phyloP scores from a whole-genome alignment of 2,113 vertebrate species.

The Gorsachius goisagi region DNA sequence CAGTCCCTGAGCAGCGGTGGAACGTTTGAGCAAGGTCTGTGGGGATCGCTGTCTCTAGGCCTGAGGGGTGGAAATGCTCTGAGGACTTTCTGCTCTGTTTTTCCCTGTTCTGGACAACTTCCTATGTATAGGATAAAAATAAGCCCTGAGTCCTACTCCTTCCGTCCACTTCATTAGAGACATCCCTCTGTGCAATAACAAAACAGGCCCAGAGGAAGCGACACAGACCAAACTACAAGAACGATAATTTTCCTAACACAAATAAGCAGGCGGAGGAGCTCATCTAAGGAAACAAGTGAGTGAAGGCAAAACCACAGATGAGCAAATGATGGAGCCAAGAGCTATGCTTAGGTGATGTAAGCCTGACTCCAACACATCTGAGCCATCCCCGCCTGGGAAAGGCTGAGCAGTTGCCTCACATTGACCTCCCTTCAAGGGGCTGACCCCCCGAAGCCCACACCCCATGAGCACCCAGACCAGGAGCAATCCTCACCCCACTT shows the following conservation, averaged over 20 bases:
- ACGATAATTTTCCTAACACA: slow-evolving; percentile 57
- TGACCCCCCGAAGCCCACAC: rapidly evolving
- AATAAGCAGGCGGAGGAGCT: slow-evolving; percentile 56
- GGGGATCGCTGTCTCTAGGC: slow-evolving; percentile 37
- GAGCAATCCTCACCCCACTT: background rate
- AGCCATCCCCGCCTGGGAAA: background rate
- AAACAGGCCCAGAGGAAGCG: slow-evolving; percentile 49
- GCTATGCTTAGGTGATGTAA: background rate
- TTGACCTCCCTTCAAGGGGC: background rate
- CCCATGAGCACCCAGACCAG: background rate
- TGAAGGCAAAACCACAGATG: slow-evolving; percentile 54
- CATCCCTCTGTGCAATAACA: slow-evolving; percentile 41
- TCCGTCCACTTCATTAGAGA: slow-evolving; percentile 35
- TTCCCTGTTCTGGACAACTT: slow-evolving; percentile 25
- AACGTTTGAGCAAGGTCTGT: slow-evolving; percentile 64
- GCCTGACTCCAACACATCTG: background rate
- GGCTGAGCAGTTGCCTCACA: rapidly evolving
- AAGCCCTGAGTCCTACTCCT: slow-evolving; percentile 25
- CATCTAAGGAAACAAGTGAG: slow-evolving; percentile 48
- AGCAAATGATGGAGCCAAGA: background rate
- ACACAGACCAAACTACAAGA: slow-evolving; percentile 54
- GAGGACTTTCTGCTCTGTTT: slow-evolving; percentile 50
- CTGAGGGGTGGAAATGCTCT: background rate
- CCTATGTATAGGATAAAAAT: slow-evolving; percentile 58
- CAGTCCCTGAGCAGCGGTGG: background rate